Evolutionary conservation across 2,113 vertebrate genomes (phyloP), one percentile per base, ranked within the genome.

Genomic region (Labrus mixtus): DNA sequence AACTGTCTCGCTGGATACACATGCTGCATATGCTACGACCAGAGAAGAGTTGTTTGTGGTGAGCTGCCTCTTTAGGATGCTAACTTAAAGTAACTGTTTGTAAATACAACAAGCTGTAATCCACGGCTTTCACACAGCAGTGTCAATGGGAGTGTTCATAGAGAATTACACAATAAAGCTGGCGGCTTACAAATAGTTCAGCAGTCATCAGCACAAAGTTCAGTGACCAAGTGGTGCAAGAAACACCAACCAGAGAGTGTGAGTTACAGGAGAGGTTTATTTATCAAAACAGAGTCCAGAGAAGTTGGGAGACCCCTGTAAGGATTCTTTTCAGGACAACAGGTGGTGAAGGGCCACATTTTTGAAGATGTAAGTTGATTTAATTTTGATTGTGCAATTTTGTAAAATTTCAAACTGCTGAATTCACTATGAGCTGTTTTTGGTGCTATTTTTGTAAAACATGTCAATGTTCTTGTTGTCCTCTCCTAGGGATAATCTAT

Each of bases 131-230:
- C 20, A 17, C 6, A 51, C 10, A 41, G 50, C 20, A 54, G 29
- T 41, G n/a, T 37, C 41, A 64, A 65, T 68, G 67, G 73, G 71
- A 59, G 71, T 71, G 68, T 68, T 55, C 37, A 46, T 22, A 48
- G 25, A 65, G 37, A 56, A 37, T 91, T 90, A 60, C 88, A 46
- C 91, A 92, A 94, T 83, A 74, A 60, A 79, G 66, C 50, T 77
- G 83, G 71, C 0, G 1, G 36, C 20, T 65, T 50, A 55, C 51
- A 72, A 69, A 51, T 39, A 50, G 77, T 45, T 54, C 73, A 89
- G 25, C 50, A 82, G 89, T 90, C 79, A 90, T 68, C 53, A 76
- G 90, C 64, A 45, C 89, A 92, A 89, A 91, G 92, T 88, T 94
- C 90, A 91, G 19, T 53, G 19, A 76, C 36, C 20, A 61, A 68